Evolutionary conservation across 2,888 invertebrate species (phyloP).

Genomic region (Allolobophora icterica): DNA sequence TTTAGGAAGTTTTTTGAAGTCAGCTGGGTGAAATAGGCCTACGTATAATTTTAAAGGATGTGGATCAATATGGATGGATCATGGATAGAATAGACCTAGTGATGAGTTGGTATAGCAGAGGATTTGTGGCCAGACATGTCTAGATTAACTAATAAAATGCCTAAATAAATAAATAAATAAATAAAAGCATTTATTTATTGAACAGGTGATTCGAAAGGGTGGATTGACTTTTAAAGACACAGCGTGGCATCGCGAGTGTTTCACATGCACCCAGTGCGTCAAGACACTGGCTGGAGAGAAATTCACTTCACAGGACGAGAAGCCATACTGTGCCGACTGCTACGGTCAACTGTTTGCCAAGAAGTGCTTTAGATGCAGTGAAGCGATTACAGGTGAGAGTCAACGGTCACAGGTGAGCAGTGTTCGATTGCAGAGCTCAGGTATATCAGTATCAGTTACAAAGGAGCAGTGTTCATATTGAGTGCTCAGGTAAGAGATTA

Average conservation of each 20-base stretch:
- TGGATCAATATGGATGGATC: no score
- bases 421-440: background rate
- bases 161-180: background rate
- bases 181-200: background rate
- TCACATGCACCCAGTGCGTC: slow-evolving; percentile 96
- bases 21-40: no score
- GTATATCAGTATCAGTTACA: background rate
- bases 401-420: background rate
- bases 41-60: no score
- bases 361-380: slow-evolving; percentile 93
- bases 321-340: slow-evolving; percentile 98
- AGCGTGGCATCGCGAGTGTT: slow-evolving; percentile 99
- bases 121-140: no score
- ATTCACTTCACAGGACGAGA: slow-evolving; percentile 96
- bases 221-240: slow-evolving; percentile 99
- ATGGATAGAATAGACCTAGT: no score
- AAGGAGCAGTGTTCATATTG: no score
- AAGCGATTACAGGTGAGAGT: slow-evolving; percentile 89
- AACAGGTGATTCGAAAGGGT: slow-evolving; percentile 82
- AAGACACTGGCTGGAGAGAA: slow-evolving; percentile 95
- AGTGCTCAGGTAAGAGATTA: no score
- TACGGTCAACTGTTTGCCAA: slow-evolving; percentile 98
- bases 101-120: no score
- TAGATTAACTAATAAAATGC: no score
- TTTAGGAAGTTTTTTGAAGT: no score